Conservation (phyloP, 2,113 vertebrate species). For the Copsychus sechellarum region DNA sequence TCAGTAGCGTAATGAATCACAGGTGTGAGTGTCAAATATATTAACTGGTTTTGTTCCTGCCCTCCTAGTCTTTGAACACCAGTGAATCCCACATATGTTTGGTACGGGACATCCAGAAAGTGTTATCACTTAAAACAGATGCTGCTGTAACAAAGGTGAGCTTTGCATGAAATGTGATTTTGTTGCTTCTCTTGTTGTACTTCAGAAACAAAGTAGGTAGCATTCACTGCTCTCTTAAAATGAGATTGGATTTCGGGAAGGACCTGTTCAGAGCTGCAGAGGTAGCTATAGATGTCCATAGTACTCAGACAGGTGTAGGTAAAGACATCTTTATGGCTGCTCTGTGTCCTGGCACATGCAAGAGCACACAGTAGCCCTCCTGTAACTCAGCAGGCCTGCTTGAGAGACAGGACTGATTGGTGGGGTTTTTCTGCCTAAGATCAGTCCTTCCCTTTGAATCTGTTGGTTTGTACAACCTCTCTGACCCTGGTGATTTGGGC, state of each 20-base stretch:
- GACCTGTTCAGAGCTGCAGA: neutral
- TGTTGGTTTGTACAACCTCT: neutral
- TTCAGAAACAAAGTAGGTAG: neutral
- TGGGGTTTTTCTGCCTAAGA: neutral
- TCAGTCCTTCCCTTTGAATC: neutral
- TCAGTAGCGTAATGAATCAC: neutral
- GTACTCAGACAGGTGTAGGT: neutral
- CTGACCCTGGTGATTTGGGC: neutral
- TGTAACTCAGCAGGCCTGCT: neutral
- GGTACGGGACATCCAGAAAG: conserved; percentile 86
- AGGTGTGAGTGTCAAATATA: neutral
- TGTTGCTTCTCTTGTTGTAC: neutral
- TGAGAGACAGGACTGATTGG: neutral
- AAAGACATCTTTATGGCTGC: neutral
- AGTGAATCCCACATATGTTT: conserved; percentile 88
- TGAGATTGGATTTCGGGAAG: neutral
- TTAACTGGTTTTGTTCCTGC: neutral
- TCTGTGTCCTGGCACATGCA: fast-evolving
- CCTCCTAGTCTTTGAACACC: conserved; percentile 82
- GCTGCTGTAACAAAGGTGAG: conserved; percentile 90
- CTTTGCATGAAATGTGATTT: neutral
- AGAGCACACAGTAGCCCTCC: neutral
- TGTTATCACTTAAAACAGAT: conserved; percentile 84
- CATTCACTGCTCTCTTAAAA: neutral
- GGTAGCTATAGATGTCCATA: neutral